Evolutionary conservation across 2,888 invertebrate genomes (phyloP).

Genomic region (Cerastoderma edule): DNA sequence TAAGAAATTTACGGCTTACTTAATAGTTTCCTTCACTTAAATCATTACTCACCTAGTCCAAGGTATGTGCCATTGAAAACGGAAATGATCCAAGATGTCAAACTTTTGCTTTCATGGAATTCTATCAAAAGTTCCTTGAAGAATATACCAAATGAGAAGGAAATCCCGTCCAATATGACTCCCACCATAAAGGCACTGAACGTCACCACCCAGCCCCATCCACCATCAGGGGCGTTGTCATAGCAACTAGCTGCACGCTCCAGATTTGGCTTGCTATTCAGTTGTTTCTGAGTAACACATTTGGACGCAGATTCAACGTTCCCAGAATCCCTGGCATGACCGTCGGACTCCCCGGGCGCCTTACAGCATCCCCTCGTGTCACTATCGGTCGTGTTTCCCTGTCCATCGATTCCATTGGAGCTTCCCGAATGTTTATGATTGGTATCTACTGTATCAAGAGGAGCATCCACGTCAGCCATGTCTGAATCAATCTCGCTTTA

Average conservation of each 20-base stretch:
- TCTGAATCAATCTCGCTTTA: no score
- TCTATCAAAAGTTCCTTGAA: constrained; percentile 87
- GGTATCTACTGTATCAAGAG: no score
- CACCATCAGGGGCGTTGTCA: constrained; percentile 91
- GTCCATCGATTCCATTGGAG: no score
- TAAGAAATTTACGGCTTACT: neutral
- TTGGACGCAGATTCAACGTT: no score
- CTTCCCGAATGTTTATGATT: no score
- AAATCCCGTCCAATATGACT: constrained; percentile 96
- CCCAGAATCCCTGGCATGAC: no score
- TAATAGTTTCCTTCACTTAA: no score
- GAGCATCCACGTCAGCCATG: no score
- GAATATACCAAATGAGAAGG: constrained; percentile 93
- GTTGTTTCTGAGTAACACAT: neutral
- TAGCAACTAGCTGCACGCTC: constrained; percentile 43
- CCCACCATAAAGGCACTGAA: constrained; percentile 96
- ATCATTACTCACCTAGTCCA: constrained; percentile 91
- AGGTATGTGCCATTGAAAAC: constrained; percentile 96
- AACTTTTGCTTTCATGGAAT: constrained; percentile 89
- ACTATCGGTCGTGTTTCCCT: no score
- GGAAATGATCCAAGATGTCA: constrained; percentile 93
- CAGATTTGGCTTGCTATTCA: constrained; percentile 10
- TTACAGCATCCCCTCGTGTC: no score
- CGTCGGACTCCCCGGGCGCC: no score
- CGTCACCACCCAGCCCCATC: constrained; percentile 97